These are phyloP conservation scores for Ectemnius lituratus DNA, from an alignment of 2,888 invertebrate species.

Conservation along the genomic window DNA sequence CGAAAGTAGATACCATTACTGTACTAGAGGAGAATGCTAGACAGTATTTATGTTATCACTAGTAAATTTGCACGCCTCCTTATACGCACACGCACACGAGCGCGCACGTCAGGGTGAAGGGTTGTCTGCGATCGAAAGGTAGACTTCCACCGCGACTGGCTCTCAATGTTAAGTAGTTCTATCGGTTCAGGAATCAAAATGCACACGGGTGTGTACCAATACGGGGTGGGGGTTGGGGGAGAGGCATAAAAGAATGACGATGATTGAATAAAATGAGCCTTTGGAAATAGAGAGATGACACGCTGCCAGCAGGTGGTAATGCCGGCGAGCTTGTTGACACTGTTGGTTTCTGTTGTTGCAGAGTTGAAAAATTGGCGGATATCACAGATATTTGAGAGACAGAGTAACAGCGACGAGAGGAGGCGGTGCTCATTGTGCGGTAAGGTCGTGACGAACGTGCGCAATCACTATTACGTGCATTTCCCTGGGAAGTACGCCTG, in stretches of 20 bases:
- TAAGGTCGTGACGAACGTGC: slow-evolving; percentile 82
- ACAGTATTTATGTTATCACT: neutral
- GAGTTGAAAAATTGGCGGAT: slow-evolving; percentile 81
- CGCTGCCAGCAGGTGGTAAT: slow-evolving; percentile 31
- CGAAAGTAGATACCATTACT: neutral
- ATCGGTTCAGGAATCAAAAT: neutral
- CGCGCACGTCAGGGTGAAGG: slow-evolving; percentile 33
- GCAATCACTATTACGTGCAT: slow-evolving; percentile 82
- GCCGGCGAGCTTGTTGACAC: slow-evolving; percentile 70
- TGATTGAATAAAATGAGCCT: neutral
- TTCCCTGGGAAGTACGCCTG: slow-evolving; percentile 82
- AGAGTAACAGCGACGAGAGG: slow-evolving; percentile 81
- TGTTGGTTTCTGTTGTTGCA: slow-evolving; percentile 77
- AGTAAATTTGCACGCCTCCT: slow-evolving; percentile 37
- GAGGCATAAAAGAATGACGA: slow-evolving; percentile 18
- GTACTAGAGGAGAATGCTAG: neutral
- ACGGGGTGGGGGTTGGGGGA: neutral
- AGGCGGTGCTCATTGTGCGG: slow-evolving; percentile 81
- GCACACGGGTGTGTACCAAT: neutral
- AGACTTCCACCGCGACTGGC: no score
- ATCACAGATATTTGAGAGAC: slow-evolving; percentile 81
- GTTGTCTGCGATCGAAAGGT: no score
- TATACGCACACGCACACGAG: slow-evolving; percentile 51
- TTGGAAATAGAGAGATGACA: slow-evolving; percentile 56
- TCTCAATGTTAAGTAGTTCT: no score